Evolutionary conservation across 2,888 invertebrate genomes (phyloP).

Genomic region (Tinea pellionella): DNA sequence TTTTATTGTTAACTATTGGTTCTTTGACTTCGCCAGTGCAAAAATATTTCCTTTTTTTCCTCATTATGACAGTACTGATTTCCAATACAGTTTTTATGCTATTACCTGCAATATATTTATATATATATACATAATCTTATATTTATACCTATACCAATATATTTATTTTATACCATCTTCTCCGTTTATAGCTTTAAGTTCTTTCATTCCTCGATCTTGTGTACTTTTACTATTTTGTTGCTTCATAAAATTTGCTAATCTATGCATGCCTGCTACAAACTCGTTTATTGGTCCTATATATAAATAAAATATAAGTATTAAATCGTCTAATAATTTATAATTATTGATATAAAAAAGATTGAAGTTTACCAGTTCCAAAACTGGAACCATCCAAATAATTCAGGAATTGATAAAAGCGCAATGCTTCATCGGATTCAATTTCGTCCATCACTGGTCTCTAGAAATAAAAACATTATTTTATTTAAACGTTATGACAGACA

Average conservation of each 20-base stretch:
- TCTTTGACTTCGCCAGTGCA: constrained; percentile 62
- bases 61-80: constrained; percentile 56
- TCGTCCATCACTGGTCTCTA: constrained; percentile 65
- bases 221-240: constrained; percentile 57
- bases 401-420: constrained; percentile 58
- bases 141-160: too few relatives aligned
- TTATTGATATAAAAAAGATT: too few relatives aligned
- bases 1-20: constrained; percentile 61
- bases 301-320: not conserved
- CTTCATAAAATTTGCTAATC: constrained; percentile 52
- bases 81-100: constrained; percentile 60
- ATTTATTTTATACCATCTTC: constrained; percentile 38
- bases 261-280: constrained; percentile 55
- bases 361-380: constrained; percentile 50
- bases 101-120: constrained; percentile 33
- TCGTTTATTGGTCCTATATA: constrained; percentile 62
- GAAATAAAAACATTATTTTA: constrained; percentile 20
- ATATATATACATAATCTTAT: not conserved
- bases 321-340: constrained; percentile 11
- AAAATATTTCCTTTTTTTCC: constrained; percentile 59
- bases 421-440: constrained; percentile 60
- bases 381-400: constrained; percentile 62
- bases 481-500: too few relatives aligned
- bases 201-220: constrained; percentile 56
- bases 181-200: constrained; percentile 58